Evolutionary conservation across 2,888 invertebrate species (phyloP), one percentile per base, ranked within the genome.

Genomic region (Brenthis ino): DNA sequence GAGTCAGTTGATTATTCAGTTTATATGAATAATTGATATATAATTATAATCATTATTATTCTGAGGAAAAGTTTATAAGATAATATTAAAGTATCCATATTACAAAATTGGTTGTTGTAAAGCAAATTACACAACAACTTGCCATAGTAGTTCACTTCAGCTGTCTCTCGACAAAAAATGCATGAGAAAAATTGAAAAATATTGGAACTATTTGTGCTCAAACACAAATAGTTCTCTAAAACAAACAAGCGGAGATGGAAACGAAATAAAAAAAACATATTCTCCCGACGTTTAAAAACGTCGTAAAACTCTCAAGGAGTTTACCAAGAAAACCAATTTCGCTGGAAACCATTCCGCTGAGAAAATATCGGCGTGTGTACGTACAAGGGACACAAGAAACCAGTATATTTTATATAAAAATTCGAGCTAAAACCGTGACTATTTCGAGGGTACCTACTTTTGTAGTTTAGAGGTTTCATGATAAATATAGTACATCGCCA

Each of bases 311-410:
- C 70, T 72, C 74, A 67, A 69, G 70, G 70, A 75, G 72, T 74
- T 74, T 74, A 73, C 73, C 65, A 64, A 72, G 74, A 75, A 75
- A 74, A 76, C 71, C 71, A 73, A 76, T 76, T 75, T 74, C 71
- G 74, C 70, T 68, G 66, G 69, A 68, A 68, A 70, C 75, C 72
- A 72, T 72, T 72, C 68, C 72, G 65, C 70, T 66, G 72, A 67
- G 74, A 72, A 75, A 75, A 75, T 74, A 75, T 74, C 74, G 70
- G 67, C 55, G 65, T 72, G 67, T 69, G 68, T 71, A 72, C 71
- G 70, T 64, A 68, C 70, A 65, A 67, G 66, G 71, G 69, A 67
- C 64, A 69, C 69, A 66, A 72, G 67, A 67, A 71, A 69, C 68
- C 53, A 58, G 64, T 43, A 65, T 68, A 50, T 66, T 69, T 66